Conservation (phyloP, 1,140 invertebrate genomes). For the Hylaeus volcanicus region DNA sequence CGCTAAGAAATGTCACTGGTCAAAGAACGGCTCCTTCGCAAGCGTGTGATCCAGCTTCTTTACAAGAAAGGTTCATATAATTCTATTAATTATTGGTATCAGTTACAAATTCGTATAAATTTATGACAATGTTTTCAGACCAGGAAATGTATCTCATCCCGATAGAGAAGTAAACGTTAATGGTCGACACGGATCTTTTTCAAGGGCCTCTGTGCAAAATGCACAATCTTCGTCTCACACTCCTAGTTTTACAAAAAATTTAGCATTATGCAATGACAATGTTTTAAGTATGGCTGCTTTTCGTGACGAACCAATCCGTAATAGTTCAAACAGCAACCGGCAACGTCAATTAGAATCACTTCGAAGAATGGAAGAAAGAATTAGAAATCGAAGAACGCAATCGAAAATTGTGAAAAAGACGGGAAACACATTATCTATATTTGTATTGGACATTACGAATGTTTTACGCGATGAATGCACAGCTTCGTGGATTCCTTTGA, state of each 20-base stretch:
- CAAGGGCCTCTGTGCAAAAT: conserved; percentile 61
- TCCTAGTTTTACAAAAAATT: conserved; percentile 52
- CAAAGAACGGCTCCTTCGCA: conserved; percentile 60
- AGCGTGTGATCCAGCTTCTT: conserved; percentile 40
- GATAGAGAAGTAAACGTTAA: conserved; percentile 88
- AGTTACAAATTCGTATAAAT: conserved; percentile 5
- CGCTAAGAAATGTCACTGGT: conserved; percentile 67
- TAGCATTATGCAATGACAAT: conserved; percentile 80
- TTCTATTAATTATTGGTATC: not conserved
- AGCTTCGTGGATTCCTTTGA: conserved; percentile 89
- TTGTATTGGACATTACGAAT: conserved; percentile 92
- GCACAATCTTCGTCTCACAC: conserved; percentile 42
- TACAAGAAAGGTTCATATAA: conserved; percentile 65
- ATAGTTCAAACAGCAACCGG: conserved; percentile 79
- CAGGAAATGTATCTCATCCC: conserved; percentile 68
- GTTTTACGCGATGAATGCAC: conserved; percentile 84
- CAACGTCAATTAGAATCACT: conserved; percentile 84
- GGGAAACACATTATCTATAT: conserved; percentile 87
- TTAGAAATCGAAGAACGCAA: conserved; percentile 72
- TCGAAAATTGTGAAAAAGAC: conserved; percentile 67
- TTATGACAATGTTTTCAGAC: conserved; percentile 41
- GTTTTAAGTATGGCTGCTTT: conserved; percentile 83
- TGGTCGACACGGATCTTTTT: conserved; percentile 84
- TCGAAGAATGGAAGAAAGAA: conserved; percentile 83
- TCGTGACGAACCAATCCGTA: conserved; percentile 80